Percentiles rank a stretch among this genome's conserved stretches.
Evolutionary conservation across 2,797 vertebrate genomes (phyloP).

Genomic region (Hyperoplus immaculatus): DNA sequence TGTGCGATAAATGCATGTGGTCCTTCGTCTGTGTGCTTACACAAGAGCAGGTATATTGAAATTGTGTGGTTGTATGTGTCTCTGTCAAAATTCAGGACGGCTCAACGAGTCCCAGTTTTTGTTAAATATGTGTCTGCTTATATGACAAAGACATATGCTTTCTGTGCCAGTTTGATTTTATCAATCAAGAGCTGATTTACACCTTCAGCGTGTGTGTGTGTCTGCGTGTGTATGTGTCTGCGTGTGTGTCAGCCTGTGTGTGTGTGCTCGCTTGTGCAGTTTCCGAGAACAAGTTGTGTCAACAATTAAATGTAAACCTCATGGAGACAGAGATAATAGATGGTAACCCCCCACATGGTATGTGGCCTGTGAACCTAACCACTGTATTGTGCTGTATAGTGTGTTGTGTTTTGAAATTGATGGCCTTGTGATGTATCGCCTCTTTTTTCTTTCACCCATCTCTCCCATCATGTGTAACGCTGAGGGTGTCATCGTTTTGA

Average conservation of each 20-base stretch:
- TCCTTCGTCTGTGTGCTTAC: slow-evolving; percentile 58
- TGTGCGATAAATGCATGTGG: slow-evolving; percentile 66
- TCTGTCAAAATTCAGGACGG: neutral
- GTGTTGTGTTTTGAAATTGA: slow-evolving; percentile 41
- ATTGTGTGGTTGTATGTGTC: slow-evolving; percentile 43
- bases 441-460: slow-evolving; percentile 39
- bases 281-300: slow-evolving; percentile 66
- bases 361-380: slow-evolving; percentile 55
- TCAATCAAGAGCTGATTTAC: slow-evolving; percentile 20
- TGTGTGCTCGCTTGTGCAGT: slow-evolving; percentile 18
- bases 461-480: slow-evolving; percentile 30
- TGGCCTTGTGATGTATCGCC: slow-evolving; percentile 35
- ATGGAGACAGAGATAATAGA: slow-evolving; percentile 67
- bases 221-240: slow-evolving; percentile 34
- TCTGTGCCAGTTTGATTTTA: neutral
- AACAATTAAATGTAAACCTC: slow-evolving; percentile 71
- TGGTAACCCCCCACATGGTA: slow-evolving; percentile 55
- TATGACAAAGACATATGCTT: neutral
- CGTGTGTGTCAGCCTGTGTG: neutral
- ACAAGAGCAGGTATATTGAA: slow-evolving; percentile 49
- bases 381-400: slow-evolving; percentile 37
- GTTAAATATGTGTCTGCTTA: neutral
- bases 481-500: slow-evolving; percentile 26
- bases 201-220: slow-evolving; percentile 28
- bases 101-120: neutral